Evolutionary conservation across 92 coral and sea anemone species (phyloP).

Genomic region (Parazoanthus darwini): DNA sequence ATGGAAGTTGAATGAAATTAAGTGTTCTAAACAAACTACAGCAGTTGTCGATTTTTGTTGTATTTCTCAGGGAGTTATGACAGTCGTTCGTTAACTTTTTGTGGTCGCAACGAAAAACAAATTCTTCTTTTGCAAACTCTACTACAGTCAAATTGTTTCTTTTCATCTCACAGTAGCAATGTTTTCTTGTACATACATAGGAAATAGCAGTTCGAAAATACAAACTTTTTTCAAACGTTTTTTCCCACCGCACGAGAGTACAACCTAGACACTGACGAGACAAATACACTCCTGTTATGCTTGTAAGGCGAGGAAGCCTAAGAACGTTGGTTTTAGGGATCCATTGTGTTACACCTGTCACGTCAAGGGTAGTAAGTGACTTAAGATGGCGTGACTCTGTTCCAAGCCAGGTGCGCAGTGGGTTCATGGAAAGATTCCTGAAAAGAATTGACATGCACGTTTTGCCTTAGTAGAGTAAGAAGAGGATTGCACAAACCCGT

Average conservation of each 20-base stretch:
- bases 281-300: not conserved
- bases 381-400: not conserved
- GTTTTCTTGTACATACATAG: not conserved
- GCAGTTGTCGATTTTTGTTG: not conserved
- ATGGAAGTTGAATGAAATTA: not conserved
- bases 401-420: not conserved
- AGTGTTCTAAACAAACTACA: not conserved
- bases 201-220: not conserved
- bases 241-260: not conserved
- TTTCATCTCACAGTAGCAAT: not conserved
- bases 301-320: not conserved
- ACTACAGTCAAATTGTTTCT: not conserved
- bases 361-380: slow-evolving; percentile 12
- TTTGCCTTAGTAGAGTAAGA: not conserved
- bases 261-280: not conserved
- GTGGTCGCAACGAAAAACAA: not conserved
- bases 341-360: slow-evolving; percentile 8
- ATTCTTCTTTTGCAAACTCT: not conserved
- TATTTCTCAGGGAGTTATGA: not conserved
- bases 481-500: not conserved
- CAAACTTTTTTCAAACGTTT: not conserved
- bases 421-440: slow-evolving; percentile 15
- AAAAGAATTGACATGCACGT: not conserved
- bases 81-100: not conserved
- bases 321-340: not conserved